phyloP scores from a whole-genome alignment of 2,113 vertebrate species.

The Sander vitreus region DNA sequence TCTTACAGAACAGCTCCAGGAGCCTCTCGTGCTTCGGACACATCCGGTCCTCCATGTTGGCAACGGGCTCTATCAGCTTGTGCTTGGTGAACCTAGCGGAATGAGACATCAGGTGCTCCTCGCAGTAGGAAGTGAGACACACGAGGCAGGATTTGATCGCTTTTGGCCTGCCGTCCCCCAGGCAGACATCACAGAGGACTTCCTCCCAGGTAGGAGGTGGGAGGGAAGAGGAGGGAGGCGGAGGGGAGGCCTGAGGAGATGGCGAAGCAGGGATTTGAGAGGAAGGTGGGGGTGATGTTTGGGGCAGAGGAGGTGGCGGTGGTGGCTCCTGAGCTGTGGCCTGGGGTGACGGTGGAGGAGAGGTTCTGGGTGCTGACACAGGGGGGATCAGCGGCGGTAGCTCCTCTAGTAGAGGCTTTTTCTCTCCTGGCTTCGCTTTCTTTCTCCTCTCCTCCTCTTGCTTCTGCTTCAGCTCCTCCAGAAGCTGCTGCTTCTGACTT shows the following conservation, averaged over 20 bases:
- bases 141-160: conserved; percentile 85
- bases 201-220: conserved; percentile 64
- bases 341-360: conserved; percentile 22
- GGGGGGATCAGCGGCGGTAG: conserved; percentile 60
- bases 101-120: conserved; percentile 85
- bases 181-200: conserved; percentile 86
- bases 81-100: conserved; percentile 83
- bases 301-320: conserved; percentile 3
- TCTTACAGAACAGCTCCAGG: conserved; percentile 87
- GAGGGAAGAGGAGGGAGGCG: not conserved
- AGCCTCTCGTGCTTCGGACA: conserved; percentile 83
- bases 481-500: conserved; percentile 56
- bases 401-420: conserved; percentile 31
- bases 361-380: not conserved
- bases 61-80: conserved; percentile 84
- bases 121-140: conserved; percentile 87
- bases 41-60: conserved; percentile 85
- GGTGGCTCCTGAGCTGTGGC: not conserved
- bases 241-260: conserved; percentile 5
- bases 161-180: conserved; percentile 71
- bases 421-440: conserved; percentile 40
- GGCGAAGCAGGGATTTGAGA: conserved; percentile 38
- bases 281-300: conserved; percentile 49
- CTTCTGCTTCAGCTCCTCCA: conserved; percentile 57
- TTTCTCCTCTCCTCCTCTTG: conserved; percentile 43